These are phyloP conservation scores for Phyllotis vaccarum DNA, from an alignment of 2,797 vertebrate species.

Conservation along the genomic window DNA sequence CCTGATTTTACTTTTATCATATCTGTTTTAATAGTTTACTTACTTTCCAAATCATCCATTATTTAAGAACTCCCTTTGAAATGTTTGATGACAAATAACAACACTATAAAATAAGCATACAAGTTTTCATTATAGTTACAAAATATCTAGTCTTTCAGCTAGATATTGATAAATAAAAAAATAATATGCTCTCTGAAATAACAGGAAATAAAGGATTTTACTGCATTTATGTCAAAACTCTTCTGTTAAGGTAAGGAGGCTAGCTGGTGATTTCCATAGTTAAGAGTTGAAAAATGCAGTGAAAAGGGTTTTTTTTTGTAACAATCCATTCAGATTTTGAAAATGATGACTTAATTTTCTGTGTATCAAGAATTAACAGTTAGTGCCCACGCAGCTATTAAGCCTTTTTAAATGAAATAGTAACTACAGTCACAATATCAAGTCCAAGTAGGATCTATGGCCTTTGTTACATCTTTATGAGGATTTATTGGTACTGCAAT, in stretches of 20 bases:
- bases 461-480: background rate
- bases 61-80: slow-evolving; percentile 29
- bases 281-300: background rate
- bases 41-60: slow-evolving; percentile 34
- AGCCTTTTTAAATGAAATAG: slow-evolving; percentile 3
- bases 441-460: background rate
- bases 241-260: background rate
- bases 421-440: background rate
- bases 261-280: background rate
- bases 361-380: slow-evolving; percentile 3
- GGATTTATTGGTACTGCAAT: background rate
- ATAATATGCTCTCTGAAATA: background rate
- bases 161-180: slow-evolving; percentile 49
- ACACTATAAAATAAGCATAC: slow-evolving; percentile 15
- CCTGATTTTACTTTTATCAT: slow-evolving; percentile 38
- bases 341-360: background rate
- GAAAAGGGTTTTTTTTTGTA: slow-evolving; percentile 12
- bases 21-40: slow-evolving; percentile 14
- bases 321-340: background rate
- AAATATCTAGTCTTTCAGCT: slow-evolving; percentile 8
- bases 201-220: background rate
- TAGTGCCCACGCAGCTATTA: background rate
- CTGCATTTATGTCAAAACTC: background rate
- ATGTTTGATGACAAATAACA: background rate
- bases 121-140: slow-evolving; percentile 11